phyloP scores from a whole-genome alignment of 1,140 invertebrate species.

The Aleiodes sp. region DNA sequence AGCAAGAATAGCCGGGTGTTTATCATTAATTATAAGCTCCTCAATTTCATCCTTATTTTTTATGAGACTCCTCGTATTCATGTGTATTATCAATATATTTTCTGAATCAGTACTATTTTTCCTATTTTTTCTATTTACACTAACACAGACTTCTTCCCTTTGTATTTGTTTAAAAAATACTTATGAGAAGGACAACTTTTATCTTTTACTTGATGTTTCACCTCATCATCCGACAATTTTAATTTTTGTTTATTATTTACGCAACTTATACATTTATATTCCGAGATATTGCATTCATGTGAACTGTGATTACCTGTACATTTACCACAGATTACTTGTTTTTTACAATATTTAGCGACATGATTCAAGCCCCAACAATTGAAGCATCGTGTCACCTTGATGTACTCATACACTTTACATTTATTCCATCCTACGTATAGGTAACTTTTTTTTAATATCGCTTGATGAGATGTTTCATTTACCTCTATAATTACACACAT shows the following conservation, averaged over 20 bases:
- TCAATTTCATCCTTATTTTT: too few relatives aligned
- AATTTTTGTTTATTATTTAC: not conserved
- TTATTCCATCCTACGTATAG: conserved; percentile 14
- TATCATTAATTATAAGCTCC: conserved; percentile 6
- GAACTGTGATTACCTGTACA: not conserved
- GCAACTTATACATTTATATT: conserved; percentile 5
- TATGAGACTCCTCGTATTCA: too few relatives aligned
- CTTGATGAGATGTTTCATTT: not conserved
- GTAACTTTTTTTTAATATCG: not conserved
- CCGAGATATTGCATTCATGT: not conserved
- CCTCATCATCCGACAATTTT: not conserved
- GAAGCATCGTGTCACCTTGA: conserved; percentile 4
- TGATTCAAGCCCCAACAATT: conserved; percentile 23
- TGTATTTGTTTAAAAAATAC: not conserved
- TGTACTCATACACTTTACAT: not conserved
- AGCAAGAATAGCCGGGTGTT: not conserved
- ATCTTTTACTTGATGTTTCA: not conserved
- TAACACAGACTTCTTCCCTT: not conserved
- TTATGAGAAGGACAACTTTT: not conserved
- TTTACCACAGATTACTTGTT: conserved; percentile 5
- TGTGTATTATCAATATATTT: too few relatives aligned
- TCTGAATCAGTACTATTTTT: too few relatives aligned
- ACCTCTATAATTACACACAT: conserved; percentile 14
- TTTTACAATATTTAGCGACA: conserved; percentile 18
- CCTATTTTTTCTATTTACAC: too few relatives aligned